Conservation (phyloP, 2,797 vertebrate genomes). For the Etheostoma nigrum region DNA sequence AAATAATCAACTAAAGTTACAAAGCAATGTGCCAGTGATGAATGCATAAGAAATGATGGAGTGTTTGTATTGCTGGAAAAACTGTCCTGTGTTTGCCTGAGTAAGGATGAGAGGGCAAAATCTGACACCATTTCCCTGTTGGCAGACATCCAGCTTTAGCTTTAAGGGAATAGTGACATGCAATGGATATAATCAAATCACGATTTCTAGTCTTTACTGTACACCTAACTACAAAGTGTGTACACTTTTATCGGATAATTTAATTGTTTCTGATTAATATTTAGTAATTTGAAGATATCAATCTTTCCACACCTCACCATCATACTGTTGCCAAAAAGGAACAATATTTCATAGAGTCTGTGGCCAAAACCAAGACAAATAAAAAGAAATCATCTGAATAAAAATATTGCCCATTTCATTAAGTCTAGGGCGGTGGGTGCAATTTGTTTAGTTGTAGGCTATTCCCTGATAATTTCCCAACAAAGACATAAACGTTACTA, state of each 20-base stretch:
- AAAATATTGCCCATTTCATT: background rate
- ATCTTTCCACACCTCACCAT: background rate
- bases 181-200: background rate
- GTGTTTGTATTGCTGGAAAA: background rate
- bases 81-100: constrained; percentile 52
- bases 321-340: background rate
- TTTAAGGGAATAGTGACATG: constrained; percentile 75
- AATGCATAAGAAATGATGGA: background rate
- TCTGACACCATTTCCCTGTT: constrained; percentile 66
- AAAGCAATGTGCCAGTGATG: background rate
- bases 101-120: constrained; percentile 82
- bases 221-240: background rate
- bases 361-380: no score
- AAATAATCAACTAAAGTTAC: background rate
- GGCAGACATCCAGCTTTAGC: constrained; percentile 51
- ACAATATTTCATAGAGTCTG: no score
- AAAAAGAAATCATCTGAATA: background rate
- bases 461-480: background rate
- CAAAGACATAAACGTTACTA: no score
- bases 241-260: background rate
- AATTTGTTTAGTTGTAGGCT: background rate
- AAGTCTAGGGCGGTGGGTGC: background rate
- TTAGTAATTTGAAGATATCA: background rate
- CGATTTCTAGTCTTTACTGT: background rate
- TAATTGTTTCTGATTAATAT: background rate